Percentiles rank a stretch among this genome's conserved stretches.
phyloP scores from a whole-genome alignment of 2,113 vertebrate genomes.

The Rafetus swinhoei region DNA sequence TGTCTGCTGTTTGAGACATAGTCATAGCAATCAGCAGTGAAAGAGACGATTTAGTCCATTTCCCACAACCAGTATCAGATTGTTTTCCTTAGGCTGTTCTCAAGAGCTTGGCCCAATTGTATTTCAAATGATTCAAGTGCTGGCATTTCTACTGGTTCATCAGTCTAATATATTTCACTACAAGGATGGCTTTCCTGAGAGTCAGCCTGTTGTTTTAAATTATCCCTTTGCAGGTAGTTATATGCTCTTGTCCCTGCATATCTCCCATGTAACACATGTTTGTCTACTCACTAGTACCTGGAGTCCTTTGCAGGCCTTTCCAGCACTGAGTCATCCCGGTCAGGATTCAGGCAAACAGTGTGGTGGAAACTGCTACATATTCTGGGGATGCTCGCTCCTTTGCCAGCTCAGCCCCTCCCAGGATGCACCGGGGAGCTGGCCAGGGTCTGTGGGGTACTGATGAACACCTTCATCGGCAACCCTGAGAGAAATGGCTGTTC shows the following conservation, averaged over 20 bases:
- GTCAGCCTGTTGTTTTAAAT: neutral
- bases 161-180: accelerated
- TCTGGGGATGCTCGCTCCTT: neutral
- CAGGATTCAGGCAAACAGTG: accelerated
- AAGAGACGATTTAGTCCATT: neutral
- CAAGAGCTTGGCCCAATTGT: neutral
- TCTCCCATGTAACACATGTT: accelerated
- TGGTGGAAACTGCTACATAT: neutral
- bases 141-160: accelerated
- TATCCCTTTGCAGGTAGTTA: accelerated
- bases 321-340: neutral
- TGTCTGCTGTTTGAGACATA: neutral
- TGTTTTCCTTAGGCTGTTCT: neutral
- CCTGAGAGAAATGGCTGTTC: neutral
- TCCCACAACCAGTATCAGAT: accelerated
- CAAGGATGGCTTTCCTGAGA: accelerated
- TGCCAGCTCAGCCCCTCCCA: neutral
- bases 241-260: neutral
- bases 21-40: neutral
- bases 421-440: neutral
- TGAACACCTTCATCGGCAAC: neutral
- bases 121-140: neutral
- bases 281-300: accelerated
- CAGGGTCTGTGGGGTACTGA: neutral
- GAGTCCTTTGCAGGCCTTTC: neutral